These are phyloP conservation scores for Zaprionus ornatus DNA, from an alignment of 1,140 invertebrate species.

Conservation along the genomic window DNA sequence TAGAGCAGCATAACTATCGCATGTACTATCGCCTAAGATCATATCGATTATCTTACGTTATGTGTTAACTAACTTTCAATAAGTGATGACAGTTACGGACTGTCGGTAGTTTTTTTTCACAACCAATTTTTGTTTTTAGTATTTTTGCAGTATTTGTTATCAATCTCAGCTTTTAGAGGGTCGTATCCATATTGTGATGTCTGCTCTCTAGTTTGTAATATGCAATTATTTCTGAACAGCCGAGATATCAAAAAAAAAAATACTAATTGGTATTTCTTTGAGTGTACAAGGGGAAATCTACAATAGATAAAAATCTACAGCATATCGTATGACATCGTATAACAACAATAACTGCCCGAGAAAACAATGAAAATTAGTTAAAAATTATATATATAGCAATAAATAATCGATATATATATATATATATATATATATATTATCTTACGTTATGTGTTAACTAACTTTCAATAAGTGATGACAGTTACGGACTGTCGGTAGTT, in stretches of 20 bases:
- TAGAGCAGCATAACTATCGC: constrained; percentile 1
- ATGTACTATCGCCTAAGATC: constrained; percentile 11
- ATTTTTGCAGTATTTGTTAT: constrained; percentile 33
- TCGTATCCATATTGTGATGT: constrained; percentile 78
- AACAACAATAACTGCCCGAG: constrained; percentile 49
- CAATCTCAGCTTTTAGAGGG: constrained; percentile 6
- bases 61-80: neutral
- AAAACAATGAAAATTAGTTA: constrained; percentile 21
- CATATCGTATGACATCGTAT: constrained; percentile 3
- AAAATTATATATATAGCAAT: constrained; percentile 30
- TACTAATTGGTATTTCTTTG: neutral
- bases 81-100: neutral
- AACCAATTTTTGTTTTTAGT: neutral
- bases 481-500: neutral
- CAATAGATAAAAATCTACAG: constrained; percentile 2
- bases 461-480: constrained; percentile 2
- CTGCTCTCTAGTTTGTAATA: constrained; percentile 58
- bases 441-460: neutral
- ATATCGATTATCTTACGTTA: constrained; percentile 8
- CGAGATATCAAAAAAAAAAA: constrained; percentile 4
- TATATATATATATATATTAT: too few relatives aligned
- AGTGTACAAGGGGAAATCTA: neutral
- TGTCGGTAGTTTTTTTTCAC: constrained; percentile 8
- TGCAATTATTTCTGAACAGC: neutral
- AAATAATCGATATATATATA: constrained; percentile 35